Evolutionary conservation across 2,888 invertebrate species (phyloP), one percentile per base, ranked within the genome.

Genomic region (Parascotia fuliginaria): DNA sequence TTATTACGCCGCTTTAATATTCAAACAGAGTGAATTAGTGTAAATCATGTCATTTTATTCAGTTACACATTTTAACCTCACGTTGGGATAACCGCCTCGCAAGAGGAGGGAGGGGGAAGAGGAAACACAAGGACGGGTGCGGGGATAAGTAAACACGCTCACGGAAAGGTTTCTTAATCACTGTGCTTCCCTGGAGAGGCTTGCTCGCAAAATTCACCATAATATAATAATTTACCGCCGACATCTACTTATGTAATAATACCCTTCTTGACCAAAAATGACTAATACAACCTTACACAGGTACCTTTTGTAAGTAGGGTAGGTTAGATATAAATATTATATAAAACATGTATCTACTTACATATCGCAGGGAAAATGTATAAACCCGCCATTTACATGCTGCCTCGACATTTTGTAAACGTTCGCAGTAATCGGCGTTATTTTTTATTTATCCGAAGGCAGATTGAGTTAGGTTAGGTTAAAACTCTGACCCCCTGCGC

Each of bases 11-110:
- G 15, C 55, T 58, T 65, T 57, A 55, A 54, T 56, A 46, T 56
- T 42, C 44, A 53, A 54, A 40, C 42, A 41, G 34, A 54, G 24
- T 38, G 44, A 56, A 65, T 67, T 60, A 63, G 54, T 42, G 49
- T 24, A 42, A 51, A 42, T 33, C 14, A 38, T 55, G 40, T 52
- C 52, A 54, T 63, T 62, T 64, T 45, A 55, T 49, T 39, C 46
- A 39, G 38, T 40, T 57, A 27, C 28, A 14, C 22, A 14, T 11
- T 19, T 22, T 46, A 51, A 37, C 33, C 36, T 43, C 32, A 42
- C 37, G 33, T 37, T 32, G 9, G 16, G 38, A 11, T 12, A 13
- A 3, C 47, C 3, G 22, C 15, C 31, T 3, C 14, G 24, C 11
- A 13, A 29, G n/a, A 9, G 2, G 15, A 11, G 16, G 24, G n/a